phyloP scores from a whole-genome alignment of 2,888 invertebrate genomes.

The Trissolcus brochymenae region DNA sequence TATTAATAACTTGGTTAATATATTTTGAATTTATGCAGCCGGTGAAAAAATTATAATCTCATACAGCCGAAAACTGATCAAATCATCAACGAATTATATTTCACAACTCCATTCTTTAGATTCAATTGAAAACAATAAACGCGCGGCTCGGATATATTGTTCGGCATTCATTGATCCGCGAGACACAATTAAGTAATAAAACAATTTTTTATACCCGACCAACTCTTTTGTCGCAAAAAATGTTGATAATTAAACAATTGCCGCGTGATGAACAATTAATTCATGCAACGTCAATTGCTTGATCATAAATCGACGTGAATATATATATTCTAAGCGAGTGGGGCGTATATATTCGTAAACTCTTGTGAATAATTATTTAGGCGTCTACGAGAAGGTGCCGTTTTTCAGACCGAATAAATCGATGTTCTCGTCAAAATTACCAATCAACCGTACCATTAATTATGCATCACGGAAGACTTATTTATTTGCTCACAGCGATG shows the following conservation, averaged over 20 bases:
- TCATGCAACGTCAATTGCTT: background rate
- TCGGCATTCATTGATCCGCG: too few species aligned
- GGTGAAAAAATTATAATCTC: too few species aligned
- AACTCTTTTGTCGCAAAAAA: background rate
- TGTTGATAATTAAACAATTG: background rate
- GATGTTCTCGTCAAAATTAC: slow-evolving; percentile 29
- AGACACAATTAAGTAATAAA: too few species aligned
- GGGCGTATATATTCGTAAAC: slow-evolving; percentile 13
- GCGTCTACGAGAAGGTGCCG: background rate
- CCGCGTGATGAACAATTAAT: slow-evolving; percentile 9
- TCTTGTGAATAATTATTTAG: slow-evolving; percentile 28
- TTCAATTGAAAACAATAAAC: too few species aligned
- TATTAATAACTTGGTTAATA: too few species aligned
- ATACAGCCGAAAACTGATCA: background rate
- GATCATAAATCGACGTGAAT: background rate
- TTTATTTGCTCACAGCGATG: slow-evolving; percentile 10
- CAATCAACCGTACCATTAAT: slow-evolving; percentile 34
- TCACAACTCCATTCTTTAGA: too few species aligned
- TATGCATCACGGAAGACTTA: slow-evolving; percentile 37
- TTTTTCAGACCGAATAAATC: slow-evolving; percentile 26
- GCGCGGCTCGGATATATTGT: too few species aligned
- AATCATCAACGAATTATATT: too few species aligned
- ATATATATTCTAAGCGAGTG: background rate
- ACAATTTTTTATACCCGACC: too few species aligned
- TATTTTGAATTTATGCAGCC: too few species aligned